These are phyloP conservation scores for Empis stercorea DNA, from an alignment of 2,888 invertebrate genomes.

Conservation along the genomic window DNA sequence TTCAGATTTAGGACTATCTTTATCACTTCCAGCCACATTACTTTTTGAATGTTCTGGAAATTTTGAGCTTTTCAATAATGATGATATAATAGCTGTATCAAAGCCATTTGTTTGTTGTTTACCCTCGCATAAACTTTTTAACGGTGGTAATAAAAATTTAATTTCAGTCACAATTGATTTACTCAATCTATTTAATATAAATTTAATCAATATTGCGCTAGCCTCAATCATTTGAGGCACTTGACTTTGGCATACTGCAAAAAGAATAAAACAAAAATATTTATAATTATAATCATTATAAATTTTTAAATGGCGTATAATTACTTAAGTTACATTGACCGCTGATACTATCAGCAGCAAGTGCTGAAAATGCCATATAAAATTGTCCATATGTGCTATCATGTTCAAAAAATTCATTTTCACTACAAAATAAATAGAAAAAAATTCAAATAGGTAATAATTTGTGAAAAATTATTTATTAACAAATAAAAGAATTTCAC, in stretches of 20 bases:
- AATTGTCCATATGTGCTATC: slow-evolving; percentile 73
- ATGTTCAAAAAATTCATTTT: slow-evolving; percentile 71
- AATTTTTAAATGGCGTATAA: background rate
- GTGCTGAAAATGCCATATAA: slow-evolving; percentile 75
- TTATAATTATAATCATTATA: background rate
- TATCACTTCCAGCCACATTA: slow-evolving; percentile 39
- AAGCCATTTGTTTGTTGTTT: slow-evolving; percentile 55
- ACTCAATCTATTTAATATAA: slow-evolving; percentile 40
- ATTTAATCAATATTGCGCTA: slow-evolving; percentile 53
- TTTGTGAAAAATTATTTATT: background rate
- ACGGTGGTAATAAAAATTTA: slow-evolving; percentile 52
- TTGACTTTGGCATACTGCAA: slow-evolving; percentile 53
- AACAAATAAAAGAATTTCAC: slow-evolving; percentile 7
- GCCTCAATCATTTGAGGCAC: slow-evolving; percentile 54
- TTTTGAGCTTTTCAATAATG: slow-evolving; percentile 62
- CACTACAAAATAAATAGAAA: slow-evolving; percentile 46
- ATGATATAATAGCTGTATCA: slow-evolving; percentile 63
- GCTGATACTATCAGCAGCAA: slow-evolving; percentile 77
- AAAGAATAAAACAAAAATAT: slow-evolving; percentile 9
- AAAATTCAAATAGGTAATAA: too few species aligned
- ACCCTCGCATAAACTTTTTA: slow-evolving; percentile 58
- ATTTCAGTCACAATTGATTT: slow-evolving; percentile 34
- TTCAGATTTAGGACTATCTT: slow-evolving; percentile 45
- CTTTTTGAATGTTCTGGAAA: slow-evolving; percentile 43
- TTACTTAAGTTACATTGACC: slow-evolving; percentile 34